Base-by-base conservation (phyloP, 1,140 invertebrate genomes). In the Drosophila burlai region DNA sequence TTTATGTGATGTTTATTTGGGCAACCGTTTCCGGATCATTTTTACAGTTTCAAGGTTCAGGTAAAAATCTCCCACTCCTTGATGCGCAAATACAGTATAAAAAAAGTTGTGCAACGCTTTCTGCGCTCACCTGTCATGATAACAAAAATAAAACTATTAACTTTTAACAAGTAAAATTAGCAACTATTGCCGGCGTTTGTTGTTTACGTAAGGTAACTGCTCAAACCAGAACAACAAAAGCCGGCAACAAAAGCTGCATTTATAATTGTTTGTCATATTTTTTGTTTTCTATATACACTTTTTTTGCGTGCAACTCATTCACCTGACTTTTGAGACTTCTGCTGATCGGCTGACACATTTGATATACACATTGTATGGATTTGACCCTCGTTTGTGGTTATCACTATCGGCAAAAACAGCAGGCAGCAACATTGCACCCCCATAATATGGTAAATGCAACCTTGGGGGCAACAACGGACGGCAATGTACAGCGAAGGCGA, bases 351-450 rank as follows among this genome's bases (percentile, higher is more conserved):
- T 29, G 21, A n/a, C 24, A 42, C 29, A 60, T 34, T 34, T 62
- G 60, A 54, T 54, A 57, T 57, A 63, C 38, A 58, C 24, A 58
- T 58, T 15, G 9, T 46, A 29, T 59, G n/a, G n/a, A 63, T 63
- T 4, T 42, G 49, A 55, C 64, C 64, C 67, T 73, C 69, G 50
- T 45, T 54, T 76, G 43, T 42, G 63, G 64, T 55, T 77, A 78
- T 77, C 75, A 69, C 58, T 66, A 46, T 43, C 55, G 46, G 43
- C 4, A 31, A 38, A 55, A 55, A 15, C 50, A 71, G 65, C 43
- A 57, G 66, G 79, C 83, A 60, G 79, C 83, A 60, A 79, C 60
- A 87, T 71, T 73, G 85, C 84, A 82, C 83, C 83, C 83, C 72
- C 74, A 89, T 84, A 64, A 57, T 77, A 89, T 77, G 84, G 67